Percentiles rank a stretch among this genome's conserved stretches.
Evolutionary conservation across 2,888 invertebrate species (phyloP).

Genomic region (Danaus chrysippus): DNA sequence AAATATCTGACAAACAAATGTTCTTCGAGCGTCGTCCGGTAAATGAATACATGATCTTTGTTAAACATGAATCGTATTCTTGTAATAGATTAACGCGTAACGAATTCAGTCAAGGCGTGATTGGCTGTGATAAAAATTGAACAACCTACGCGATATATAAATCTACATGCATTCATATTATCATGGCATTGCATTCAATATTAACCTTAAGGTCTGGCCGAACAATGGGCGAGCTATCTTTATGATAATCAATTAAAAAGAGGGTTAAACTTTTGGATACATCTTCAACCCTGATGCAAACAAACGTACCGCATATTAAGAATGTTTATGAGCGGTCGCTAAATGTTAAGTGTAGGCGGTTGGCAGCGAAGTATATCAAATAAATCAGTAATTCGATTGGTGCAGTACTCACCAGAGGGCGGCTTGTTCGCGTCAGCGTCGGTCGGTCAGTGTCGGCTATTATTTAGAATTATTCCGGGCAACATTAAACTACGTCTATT

Average conservation of each 20-base stretch:
- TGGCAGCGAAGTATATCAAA: conserved; percentile 49
- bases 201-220: neutral
- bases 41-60: neutral
- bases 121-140: conserved; percentile 3
- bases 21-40: neutral
- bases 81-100: conserved; percentile 4
- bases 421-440: conserved; percentile 51
- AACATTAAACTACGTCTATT: conserved; percentile 71
- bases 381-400: conserved; percentile 55
- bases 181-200: neutral
- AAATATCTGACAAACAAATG: neutral
- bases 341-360: conserved; percentile 49
- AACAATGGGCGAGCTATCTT: neutral
- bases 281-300: conserved; percentile 21
- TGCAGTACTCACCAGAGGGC: conserved; percentile 68
- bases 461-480: conserved; percentile 67
- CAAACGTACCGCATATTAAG: conserved; percentile 24
- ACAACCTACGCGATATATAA: conserved; percentile 1
- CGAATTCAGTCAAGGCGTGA: conserved; percentile 3
- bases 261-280: conserved; percentile 2
- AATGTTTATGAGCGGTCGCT: conserved; percentile 26
- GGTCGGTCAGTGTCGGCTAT: conserved; percentile 59
- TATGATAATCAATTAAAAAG: neutral
- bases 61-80: conserved; percentile 3
- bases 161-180: neutral